A percentile compares a stretch with the other conserved stretches of the same genome.
These are phyloP conservation scores for Rhingia campestris DNA, from an alignment of 2,888 invertebrate genomes.

Conservation along the genomic window DNA sequence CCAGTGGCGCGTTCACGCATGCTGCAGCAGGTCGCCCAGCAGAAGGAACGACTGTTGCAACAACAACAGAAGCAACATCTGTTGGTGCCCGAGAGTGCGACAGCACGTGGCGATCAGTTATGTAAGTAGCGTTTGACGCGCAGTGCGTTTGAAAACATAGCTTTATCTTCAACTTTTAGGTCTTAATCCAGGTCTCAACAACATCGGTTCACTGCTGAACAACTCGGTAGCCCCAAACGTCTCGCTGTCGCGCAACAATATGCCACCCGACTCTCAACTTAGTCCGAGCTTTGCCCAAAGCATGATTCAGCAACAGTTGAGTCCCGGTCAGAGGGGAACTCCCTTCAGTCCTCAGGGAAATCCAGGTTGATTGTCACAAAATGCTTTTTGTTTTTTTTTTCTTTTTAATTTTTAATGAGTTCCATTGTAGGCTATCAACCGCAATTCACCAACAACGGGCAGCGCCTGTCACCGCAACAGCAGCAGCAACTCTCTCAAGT, in stretches of 20 bases:
- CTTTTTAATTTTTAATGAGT: not conserved
- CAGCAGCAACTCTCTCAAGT: slow-evolving; percentile 78
- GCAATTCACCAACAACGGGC: slow-evolving; percentile 81
- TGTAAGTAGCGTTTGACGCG: slow-evolving; percentile 75
- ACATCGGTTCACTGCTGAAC: slow-evolving; percentile 92
- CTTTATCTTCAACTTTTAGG: slow-evolving; percentile 76
- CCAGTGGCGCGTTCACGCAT: slow-evolving; percentile 78
- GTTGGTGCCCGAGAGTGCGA: slow-evolving; percentile 91
- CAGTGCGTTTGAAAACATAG: not conserved
- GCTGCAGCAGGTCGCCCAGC: slow-evolving; percentile 83
- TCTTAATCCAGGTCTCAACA: slow-evolving; percentile 83
- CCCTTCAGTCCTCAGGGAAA: slow-evolving; percentile 82
- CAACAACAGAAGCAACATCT: slow-evolving; percentile 92
- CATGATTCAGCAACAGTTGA: slow-evolving; percentile 82
- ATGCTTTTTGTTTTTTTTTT: not conserved
- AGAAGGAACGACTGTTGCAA: slow-evolving; percentile 89
- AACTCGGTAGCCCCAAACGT: slow-evolving; percentile 93
- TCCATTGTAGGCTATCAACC: slow-evolving; percentile 78
- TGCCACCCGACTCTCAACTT: slow-evolving; percentile 85
- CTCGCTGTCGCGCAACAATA: slow-evolving; percentile 89
- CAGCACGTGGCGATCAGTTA: slow-evolving; percentile 83
- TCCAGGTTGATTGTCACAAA: slow-evolving; percentile 77
- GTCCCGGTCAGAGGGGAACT: slow-evolving; percentile 82
- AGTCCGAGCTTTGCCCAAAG: slow-evolving; percentile 86
- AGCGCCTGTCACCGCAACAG: slow-evolving; percentile 81